Percentiles rank a stretch among this genome's conserved stretches.
phyloP scores from a whole-genome alignment of 2,888 invertebrate genomes.

The Hypolimnas misippus region DNA sequence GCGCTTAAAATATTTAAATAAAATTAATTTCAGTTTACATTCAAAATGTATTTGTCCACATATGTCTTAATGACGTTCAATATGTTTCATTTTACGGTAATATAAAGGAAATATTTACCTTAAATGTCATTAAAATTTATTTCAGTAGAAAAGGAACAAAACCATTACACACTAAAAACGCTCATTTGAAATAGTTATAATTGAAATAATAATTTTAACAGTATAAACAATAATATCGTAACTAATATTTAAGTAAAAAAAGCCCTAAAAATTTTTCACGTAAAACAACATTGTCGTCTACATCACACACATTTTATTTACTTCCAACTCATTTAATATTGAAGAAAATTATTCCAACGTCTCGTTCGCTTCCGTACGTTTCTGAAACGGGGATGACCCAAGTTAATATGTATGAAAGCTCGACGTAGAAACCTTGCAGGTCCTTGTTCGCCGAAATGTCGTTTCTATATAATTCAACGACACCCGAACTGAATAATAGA shows the following conservation, averaged over 20 bases:
- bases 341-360: conserved; percentile 32
- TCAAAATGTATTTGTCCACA: no score
- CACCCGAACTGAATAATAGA: conserved; percentile 71
- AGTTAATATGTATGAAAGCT: conserved; percentile 79
- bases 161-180: no score
- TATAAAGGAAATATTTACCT: no score
- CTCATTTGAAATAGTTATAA: no score
- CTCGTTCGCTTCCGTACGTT: conserved; percentile 31
- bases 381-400: conserved; percentile 42
- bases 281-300: conserved; percentile 2
- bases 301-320: conserved; percentile 20
- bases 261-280: not conserved
- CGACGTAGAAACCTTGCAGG: conserved; percentile 35
- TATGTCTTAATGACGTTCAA: no score
- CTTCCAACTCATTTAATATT: conserved; percentile 22
- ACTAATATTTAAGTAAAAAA: no score
- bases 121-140: no score
- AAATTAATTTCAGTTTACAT: no score
- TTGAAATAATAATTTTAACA: no score
- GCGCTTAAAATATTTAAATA: not conserved
- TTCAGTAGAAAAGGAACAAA: no score
- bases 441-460: conserved; percentile 59
- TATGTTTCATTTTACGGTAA: no score
- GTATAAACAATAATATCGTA: no score
- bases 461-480: conserved; percentile 78